Conservation (phyloP, 2,113 vertebrate species). For the Oreochromis spilurus region DNA sequence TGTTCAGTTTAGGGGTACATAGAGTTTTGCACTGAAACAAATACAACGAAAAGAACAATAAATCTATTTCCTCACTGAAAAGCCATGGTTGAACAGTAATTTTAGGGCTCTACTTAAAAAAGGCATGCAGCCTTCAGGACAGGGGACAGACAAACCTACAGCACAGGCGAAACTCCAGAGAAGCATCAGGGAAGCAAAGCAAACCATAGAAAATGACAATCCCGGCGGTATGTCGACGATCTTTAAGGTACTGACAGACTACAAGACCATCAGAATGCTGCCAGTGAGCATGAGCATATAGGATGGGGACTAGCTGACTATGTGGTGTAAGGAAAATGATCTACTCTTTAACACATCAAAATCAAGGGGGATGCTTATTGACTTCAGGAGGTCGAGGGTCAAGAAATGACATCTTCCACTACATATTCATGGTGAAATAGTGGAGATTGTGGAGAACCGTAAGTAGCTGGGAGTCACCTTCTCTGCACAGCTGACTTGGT, state of each 20-base stretch:
- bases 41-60: neutral
- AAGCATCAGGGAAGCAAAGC: neutral
- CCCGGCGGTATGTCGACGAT: neutral
- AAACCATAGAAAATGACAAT: neutral
- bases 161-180: fast-evolving
- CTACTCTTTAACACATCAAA: neutral
- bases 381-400: neutral
- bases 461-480: neutral
- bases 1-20: neutral
- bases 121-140: neutral
- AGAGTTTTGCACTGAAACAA: neutral
- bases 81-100: neutral
- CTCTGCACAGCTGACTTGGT: neutral
- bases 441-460: neutral
- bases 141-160: neutral
- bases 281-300: neutral
- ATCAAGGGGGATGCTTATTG: neutral
- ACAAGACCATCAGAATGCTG: neutral
- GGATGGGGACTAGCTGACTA: neutral
- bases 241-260: neutral
- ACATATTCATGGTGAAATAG: neutral
- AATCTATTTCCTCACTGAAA: neutral
- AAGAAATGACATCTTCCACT: neutral
- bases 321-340: neutral
- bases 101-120: neutral